Percentiles rank a stretch among this genome's conserved stretches.
Conservation (phyloP, 1,140 invertebrate genomes). For the Hylaeus volcanicus region DNA sequence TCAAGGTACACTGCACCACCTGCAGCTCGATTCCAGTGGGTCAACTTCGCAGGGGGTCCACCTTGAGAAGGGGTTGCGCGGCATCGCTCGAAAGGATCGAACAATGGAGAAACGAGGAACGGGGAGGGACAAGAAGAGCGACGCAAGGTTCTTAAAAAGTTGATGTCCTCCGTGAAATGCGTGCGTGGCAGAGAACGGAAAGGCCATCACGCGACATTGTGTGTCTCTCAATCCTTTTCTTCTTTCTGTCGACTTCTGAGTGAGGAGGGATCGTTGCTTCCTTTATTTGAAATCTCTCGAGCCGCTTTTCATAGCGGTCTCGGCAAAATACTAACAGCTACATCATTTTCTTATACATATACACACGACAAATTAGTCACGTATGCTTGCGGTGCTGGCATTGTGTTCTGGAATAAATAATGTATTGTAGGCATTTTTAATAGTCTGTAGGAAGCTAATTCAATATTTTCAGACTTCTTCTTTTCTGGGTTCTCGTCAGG, state of each 20-base stretch:
- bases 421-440: too few relatives aligned
- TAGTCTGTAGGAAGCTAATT: too few relatives aligned
- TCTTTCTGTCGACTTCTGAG: background rate
- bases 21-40: conserved; percentile 66
- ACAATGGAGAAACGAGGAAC: conserved; percentile 7
- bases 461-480: too few relatives aligned
- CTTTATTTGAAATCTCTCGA: too few relatives aligned
- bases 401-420: too few relatives aligned
- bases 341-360: too few relatives aligned
- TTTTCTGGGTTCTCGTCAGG: too few relatives aligned
- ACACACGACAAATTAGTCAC: background rate
- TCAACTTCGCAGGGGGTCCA: conserved; percentile 64
- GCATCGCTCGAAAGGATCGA: background rate
- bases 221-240: background rate
- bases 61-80: conserved; percentile 17
- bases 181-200: background rate
- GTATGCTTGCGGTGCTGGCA: too few relatives aligned
- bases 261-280: background rate
- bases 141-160: background rate
- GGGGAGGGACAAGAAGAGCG: background rate
- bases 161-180: background rate
- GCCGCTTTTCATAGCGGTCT: too few relatives aligned
- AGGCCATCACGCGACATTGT: background rate
- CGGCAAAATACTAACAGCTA: too few relatives aligned
- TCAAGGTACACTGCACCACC: conserved; percentile 64